Conservation (phyloP, 1,140 invertebrate species). For the Dendrolimus kikuchii region DNA sequence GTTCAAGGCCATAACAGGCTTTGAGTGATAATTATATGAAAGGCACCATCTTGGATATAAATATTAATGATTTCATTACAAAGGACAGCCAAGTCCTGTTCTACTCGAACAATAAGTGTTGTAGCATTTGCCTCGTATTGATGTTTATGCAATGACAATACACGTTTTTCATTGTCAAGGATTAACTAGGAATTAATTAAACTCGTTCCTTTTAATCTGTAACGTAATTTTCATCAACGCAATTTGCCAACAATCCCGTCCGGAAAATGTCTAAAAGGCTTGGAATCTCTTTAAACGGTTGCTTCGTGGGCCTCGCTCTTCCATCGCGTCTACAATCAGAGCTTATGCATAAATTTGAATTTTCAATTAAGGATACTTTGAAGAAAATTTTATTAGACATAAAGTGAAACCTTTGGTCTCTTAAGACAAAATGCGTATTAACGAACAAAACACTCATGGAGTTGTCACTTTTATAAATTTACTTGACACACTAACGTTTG, state of each 20-base stretch:
- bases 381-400: constrained; percentile 70
- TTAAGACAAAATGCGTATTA: constrained; percentile 64
- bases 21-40: too few species aligned
- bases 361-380: constrained; percentile 71
- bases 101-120: too few species aligned
- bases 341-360: constrained; percentile 72
- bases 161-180: constrained; percentile 12
- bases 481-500: too few species aligned
- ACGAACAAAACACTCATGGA: constrained; percentile 29
- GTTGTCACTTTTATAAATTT: constrained; percentile 4
- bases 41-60: too few species aligned
- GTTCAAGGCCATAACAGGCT: too few species aligned
- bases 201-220: constrained; percentile 31
- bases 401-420: constrained; percentile 70
- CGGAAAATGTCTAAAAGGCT: constrained; percentile 28
- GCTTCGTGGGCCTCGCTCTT: constrained; percentile 31
- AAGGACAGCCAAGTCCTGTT: too few species aligned
- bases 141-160: neutral
- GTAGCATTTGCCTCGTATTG: neutral
- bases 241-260: constrained; percentile 43
- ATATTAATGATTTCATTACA: too few species aligned
- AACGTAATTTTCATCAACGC: constrained; percentile 45
- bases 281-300: constrained; percentile 48
- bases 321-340: constrained; percentile 58
- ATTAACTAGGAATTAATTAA: constrained; percentile 31